Evolutionary conservation across 2,888 invertebrate genomes (phyloP), one percentile per base, ranked within the genome.

Genomic region (Cephus nigrinus): DNA sequence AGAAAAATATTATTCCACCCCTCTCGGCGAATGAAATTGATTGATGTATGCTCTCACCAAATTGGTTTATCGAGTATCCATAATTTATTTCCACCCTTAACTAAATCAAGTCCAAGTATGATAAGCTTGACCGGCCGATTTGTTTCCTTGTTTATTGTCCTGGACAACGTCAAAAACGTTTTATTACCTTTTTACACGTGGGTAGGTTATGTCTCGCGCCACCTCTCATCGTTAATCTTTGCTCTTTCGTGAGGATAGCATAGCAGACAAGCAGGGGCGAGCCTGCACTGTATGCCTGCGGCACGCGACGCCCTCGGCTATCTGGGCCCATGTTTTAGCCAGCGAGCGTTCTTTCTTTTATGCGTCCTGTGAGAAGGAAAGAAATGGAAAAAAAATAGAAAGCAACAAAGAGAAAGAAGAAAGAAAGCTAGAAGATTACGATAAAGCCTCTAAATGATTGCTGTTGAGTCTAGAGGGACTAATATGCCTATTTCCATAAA

Each of bases 171-270:
- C 87, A 88, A 87, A 84, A 88, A 85, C 86, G 86, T 88, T 89
- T 88, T 88, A 88, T 88, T 88, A 88, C 88, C 84, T 86, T 88
- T 88, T 86, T 87, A 85, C 84, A 84, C 83, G 86, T 81, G 86
- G 87, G 86, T 90, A 87, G 86, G 87, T 88, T 88, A 89, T 90
- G 88, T 89, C 89, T 88, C 85, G 88, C 90, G 86, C 89, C 88
- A 86, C 87, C 87, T 88, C 86, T 88, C 85, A 86, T 87, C 89
- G 89, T 90, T 90, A 90, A 90, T 90, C 90, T 90, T 87, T 84
- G 76, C 87, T 87, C 87, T 87, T 87, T 89, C 88, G 85, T 88
- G 87, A 89, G 89, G 89, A 88, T 89, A 88, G 87, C 85, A 82
- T 2, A 55, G 86, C 83, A 88, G 89, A 89, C 86, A 84, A 85